These are phyloP conservation scores for Bombylius major DNA, from an alignment of 2,888 invertebrate species.

Conservation along the genomic window DNA sequence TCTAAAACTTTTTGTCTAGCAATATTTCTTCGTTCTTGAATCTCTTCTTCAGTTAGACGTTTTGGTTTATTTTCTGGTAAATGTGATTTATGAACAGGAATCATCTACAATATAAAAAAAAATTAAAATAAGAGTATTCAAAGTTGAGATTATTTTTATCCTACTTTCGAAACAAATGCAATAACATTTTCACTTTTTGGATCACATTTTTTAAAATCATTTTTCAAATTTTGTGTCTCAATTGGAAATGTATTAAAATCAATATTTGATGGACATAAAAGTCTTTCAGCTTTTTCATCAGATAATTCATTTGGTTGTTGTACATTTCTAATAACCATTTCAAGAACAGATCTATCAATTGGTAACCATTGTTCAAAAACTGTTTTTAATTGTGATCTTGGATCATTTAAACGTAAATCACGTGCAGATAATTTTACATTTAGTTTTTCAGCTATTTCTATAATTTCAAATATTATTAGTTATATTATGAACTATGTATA, in stretches of 20 bases:
- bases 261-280: conserved; percentile 61
- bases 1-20: conserved; percentile 54
- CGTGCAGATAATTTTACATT: conserved; percentile 60
- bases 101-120: conserved; percentile 74
- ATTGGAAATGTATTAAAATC: conserved; percentile 53
- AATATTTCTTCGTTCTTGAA: conserved; percentile 51
- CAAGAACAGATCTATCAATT: conserved; percentile 64
- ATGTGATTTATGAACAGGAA: conserved; percentile 58
- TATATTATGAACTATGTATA: no score
- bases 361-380: conserved; percentile 85
- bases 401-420: conserved; percentile 68
- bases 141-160: background rate
- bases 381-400: conserved; percentile 63
- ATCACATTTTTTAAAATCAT: conserved; percentile 57
- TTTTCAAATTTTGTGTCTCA: conserved; percentile 57
- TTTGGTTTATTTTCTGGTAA: conserved; percentile 72
- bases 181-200: conserved; percentile 50
- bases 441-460: conserved; percentile 53
- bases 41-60: conserved; percentile 60
- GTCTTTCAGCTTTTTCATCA: conserved; percentile 64
- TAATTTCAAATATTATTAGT: background rate
- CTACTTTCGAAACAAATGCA: conserved; percentile 35
- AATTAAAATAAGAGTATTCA: no score
- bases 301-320: conserved; percentile 67
- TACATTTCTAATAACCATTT: conserved; percentile 67